phyloP scores from a whole-genome alignment of 2,888 invertebrate species.

The Hybos culiciformis region DNA sequence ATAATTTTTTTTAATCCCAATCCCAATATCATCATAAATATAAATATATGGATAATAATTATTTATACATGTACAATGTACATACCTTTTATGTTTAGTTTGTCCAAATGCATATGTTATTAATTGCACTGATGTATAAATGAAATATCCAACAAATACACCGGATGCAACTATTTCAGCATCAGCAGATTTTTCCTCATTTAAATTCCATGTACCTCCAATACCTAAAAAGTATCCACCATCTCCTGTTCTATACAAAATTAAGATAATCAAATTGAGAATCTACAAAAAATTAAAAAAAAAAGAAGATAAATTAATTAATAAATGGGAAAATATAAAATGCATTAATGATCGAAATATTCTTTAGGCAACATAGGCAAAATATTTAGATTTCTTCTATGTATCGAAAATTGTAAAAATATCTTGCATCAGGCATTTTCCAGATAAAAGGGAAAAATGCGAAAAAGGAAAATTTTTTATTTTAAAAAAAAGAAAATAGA shows the following conservation, averaged over 20 bases:
- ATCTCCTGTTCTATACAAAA: slow-evolving; percentile 70
- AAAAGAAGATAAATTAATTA: no score
- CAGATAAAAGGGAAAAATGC: no score
- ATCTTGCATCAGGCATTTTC: no score
- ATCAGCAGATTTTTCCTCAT: slow-evolving; percentile 76
- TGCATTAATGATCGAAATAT: no score
- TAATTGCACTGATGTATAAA: slow-evolving; percentile 65
- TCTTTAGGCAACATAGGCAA: slow-evolving; percentile 2
- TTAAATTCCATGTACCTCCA: slow-evolving; percentile 80
- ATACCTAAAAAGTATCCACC: slow-evolving; percentile 74
- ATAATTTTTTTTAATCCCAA: no score
- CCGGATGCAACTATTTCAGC: slow-evolving; percentile 80
- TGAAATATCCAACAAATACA: slow-evolving; percentile 72
- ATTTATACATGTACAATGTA: neutral
- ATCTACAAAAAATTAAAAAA: slow-evolving; percentile 44
- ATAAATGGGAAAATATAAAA: no score
- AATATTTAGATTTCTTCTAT: slow-evolving; percentile 1
- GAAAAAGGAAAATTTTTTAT: no score
- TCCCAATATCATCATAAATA: no score
- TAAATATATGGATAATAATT: neutral
- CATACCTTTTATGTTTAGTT: slow-evolving; percentile 59
- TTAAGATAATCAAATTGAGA: slow-evolving; percentile 64
- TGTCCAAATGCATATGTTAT: slow-evolving; percentile 64
- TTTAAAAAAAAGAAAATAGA: no score
- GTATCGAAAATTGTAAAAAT: no score